Evolutionary conservation across 37 sponge, comb jelly and placozoan genomes (phyloP).

Genomic region (Crambe crambe): DNA sequence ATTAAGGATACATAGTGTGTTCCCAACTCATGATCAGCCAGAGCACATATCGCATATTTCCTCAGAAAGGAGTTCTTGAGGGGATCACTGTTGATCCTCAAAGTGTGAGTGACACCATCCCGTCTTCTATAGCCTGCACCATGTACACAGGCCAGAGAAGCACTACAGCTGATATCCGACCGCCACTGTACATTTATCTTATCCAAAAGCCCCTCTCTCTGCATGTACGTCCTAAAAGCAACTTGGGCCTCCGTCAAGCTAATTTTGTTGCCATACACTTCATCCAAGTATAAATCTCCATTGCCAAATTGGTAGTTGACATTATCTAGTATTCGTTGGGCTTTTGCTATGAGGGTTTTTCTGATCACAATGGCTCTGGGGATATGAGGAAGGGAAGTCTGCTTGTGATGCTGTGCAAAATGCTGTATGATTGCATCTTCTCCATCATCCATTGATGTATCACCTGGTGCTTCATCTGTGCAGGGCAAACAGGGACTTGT

Average conservation of each 20-base stretch:
- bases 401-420: neutral
- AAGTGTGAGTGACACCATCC: neutral
- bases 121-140: neutral
- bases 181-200: neutral
- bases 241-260: neutral
- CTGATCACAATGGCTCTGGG: constrained; percentile 1
- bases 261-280: constrained; percentile 5
- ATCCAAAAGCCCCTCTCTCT: neutral
- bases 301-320: constrained; percentile 1
- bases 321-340: neutral
- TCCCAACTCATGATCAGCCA: constrained; percentile 21
- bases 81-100: neutral
- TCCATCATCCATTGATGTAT: neutral
- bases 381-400: neutral
- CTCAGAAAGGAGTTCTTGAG: constrained; percentile 3
- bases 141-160: neutral
- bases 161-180: neutral
- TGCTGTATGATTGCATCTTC: neutral
- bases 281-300: constrained; percentile 20
- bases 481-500: too few relatives aligned
- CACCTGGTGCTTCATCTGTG: neutral
- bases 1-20: constrained; percentile 30
- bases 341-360: neutral
- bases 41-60: neutral
- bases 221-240: neutral